Evolutionary conservation across 2,888 invertebrate genomes (phyloP).

Genomic region (Leucophora obtusa): DNA sequence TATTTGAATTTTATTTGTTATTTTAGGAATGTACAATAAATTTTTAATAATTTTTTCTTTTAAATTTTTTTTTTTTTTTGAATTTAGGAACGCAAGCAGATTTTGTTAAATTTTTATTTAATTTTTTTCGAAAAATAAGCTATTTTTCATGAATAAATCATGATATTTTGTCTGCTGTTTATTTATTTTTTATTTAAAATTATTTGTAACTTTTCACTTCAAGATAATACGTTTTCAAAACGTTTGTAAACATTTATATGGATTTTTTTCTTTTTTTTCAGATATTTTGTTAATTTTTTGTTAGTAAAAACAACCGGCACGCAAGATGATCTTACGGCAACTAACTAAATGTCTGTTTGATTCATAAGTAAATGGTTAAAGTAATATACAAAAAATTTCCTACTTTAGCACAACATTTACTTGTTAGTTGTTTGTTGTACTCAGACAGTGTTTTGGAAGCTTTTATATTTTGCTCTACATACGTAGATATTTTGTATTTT

Average conservation of each 20-base stretch:
- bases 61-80: background rate
- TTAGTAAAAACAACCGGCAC: slow-evolving; percentile 54
- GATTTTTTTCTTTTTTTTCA: background rate
- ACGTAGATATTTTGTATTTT: too few relatives aligned
- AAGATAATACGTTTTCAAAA: slow-evolving; percentile 2
- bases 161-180: slow-evolving; percentile 1
- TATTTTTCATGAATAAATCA: background rate
- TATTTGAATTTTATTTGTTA: background rate
- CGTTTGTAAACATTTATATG: slow-evolving; percentile 7
- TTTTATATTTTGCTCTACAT: background rate
- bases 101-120: background rate
- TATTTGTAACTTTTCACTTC: slow-evolving; percentile 25
- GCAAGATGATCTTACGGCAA: slow-evolving; percentile 64
- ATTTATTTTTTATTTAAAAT: slow-evolving; percentile 5
- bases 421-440: background rate
- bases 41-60: background rate
- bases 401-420: slow-evolving; percentile 11
- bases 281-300: background rate
- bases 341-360: slow-evolving; percentile 51
- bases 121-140: background rate
- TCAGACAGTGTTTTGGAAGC: background rate
- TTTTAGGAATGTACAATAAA: background rate
- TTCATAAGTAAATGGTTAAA: slow-evolving; percentile 52
- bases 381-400: slow-evolving; percentile 39
- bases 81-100: background rate